These are phyloP conservation scores for Euschistus heros DNA, from an alignment of 1,140 invertebrate genomes.

Conservation along the genomic window DNA sequence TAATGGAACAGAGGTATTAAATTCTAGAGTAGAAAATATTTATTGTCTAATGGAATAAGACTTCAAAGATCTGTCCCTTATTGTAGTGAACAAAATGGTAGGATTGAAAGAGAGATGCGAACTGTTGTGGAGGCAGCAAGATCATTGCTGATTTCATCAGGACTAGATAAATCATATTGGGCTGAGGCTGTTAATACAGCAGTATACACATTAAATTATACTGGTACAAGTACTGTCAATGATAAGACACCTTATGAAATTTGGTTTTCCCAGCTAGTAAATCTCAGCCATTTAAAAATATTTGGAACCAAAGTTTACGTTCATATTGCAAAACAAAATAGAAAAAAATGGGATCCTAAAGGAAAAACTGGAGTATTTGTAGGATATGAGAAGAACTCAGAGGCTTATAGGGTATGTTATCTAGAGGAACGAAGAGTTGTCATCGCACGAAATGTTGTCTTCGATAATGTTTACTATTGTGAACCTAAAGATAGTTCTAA, in stretches of 20 bases:
- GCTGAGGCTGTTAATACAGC: conserved; percentile 36
- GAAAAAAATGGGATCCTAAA: too few species aligned
- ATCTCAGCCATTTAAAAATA: conserved; percentile 17
- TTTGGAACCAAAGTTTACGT: conserved; percentile 21
- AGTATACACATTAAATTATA: conserved; percentile 35
- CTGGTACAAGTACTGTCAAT: conserved; percentile 32
- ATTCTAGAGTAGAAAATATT: not conserved
- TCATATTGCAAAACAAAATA: conserved; percentile 19
- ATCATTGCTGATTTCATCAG: conserved; percentile 32
- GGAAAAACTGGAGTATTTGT: too few species aligned
- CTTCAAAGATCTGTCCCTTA: conserved; percentile 36
- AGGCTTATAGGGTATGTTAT: too few species aligned
- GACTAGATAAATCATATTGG: conserved; percentile 35
- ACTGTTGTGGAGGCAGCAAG: conserved; percentile 31
- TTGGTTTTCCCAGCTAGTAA: conserved; percentile 26
- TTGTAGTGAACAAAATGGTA: conserved; percentile 41
- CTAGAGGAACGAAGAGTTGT: too few species aligned
- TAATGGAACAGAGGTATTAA: conserved; percentile 36
- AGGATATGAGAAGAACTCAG: too few species aligned
- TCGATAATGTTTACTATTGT: conserved; percentile 12
- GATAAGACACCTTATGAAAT: conserved; percentile 32
- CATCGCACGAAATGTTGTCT: conserved; percentile 30
- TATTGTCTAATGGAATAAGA: conserved; percentile 28
- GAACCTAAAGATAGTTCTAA: too few species aligned
- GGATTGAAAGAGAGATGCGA: conserved; percentile 36